Base-by-base conservation (phyloP, 2,797 vertebrate species). In the Acanthurus lineatus region DNA sequence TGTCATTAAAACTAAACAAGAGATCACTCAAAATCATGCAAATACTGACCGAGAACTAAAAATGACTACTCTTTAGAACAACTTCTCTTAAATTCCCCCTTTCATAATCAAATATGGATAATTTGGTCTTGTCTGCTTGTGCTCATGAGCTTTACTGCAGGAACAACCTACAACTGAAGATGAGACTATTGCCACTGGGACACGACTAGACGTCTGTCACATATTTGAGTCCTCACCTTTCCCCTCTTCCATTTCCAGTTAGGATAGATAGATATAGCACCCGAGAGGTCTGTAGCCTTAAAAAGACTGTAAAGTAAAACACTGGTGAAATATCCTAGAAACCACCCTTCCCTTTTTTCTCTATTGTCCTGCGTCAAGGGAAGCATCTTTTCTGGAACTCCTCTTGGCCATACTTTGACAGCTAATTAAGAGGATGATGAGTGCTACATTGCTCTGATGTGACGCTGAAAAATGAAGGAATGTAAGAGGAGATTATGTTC, bases 351-450 rank as follows among this genome's bases (percentile, higher is more conserved):
- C 65, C 68, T 60, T 45, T 75, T 72, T 81, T 85, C 81, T 82
- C 81, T 69, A 53, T 76, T 88, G 76, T 90, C 77, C 79, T 64
- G 86, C 63, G 82, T 91, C 92, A 85, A 80, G 91, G 90, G 91
- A 93, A 88, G 81, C 79, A 81, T 92, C 84, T 92, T 90, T 94
- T 92, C 79, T 90, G 84, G 89, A 93, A 87, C 85, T 90, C 89
- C 92, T 94, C 85, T 87, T 6, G 88, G 94, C 92, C 89, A 92
- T 89, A 86, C 82, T 93, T 67, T 95, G 94, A 94, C 94, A 95
- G 92, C 93, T 94, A 93, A 95, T 94, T 94, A 94, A 91, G 73
- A 91, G 70, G 77, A 84, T 94, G 93, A 95, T 90, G 92, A 92
- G 92, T 91, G 89, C 91, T 82, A 88, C 88, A 79, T 89, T 89